Percentiles rank a stretch among this genome's conserved stretches.
Conservation (phyloP, 1,140 invertebrate species). For the Oscheius sp. region DNA sequence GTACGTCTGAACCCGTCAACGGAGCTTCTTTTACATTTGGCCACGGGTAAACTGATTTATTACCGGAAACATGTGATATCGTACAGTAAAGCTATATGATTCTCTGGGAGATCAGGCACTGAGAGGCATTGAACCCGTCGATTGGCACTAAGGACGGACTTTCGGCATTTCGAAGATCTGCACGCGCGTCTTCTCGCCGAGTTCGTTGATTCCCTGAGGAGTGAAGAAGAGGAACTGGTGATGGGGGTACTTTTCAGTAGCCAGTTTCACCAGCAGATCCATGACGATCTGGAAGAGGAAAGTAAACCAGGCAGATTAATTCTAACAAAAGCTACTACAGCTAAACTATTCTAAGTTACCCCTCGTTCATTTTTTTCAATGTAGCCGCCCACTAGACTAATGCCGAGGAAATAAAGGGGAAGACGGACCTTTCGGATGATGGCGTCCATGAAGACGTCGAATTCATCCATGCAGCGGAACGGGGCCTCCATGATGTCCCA, state of each 20-base stretch:
- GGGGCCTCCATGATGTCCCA: conserved; percentile 87
- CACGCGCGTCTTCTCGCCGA: conserved; percentile 17
- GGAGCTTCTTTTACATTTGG: no score
- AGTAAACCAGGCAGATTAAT: conserved; percentile 13
- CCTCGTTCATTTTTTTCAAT: not conserved
- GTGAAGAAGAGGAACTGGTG: conserved; percentile 59
- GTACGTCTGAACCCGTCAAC: no score
- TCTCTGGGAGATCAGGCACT: no score
- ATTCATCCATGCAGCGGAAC: conserved; percentile 93
- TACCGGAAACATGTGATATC: no score
- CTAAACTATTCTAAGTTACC: not conserved
- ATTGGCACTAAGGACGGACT: conserved; percentile 25
- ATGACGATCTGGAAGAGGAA: conserved; percentile 31
- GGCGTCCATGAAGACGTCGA: conserved; percentile 89
- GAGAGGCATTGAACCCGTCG: not conserved
- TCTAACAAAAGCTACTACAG: not conserved
- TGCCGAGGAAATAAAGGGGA: not conserved
- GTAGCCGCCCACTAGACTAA: conserved; percentile 1
- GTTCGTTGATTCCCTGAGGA: conserved; percentile 51
- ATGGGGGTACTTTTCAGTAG: conserved; percentile 39
- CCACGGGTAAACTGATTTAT: no score
- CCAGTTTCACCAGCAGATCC: conserved; percentile 42
- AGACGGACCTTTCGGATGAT: conserved; percentile 44
- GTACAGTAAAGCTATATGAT: no score
- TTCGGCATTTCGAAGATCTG: conserved; percentile 43